Evolutionary conservation across 2,888 invertebrate species (phyloP).

Genomic region (Drosophila ezoana): DNA sequence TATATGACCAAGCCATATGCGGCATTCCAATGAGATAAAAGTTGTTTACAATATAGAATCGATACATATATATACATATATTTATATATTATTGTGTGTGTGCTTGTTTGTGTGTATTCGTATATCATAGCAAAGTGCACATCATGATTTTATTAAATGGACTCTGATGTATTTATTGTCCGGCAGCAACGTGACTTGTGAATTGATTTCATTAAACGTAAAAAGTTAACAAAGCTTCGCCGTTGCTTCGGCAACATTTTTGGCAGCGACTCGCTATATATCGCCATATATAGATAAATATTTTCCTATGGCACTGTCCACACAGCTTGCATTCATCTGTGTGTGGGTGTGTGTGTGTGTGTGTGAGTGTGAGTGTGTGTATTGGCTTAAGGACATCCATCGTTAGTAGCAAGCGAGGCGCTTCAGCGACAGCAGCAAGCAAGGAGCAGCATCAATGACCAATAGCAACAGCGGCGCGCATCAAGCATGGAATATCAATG

Average conservation of each 20-base stretch:
- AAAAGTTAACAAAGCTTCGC: slow-evolving; percentile 77
- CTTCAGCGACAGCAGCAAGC: slow-evolving; percentile 14
- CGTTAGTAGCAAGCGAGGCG: slow-evolving; percentile 61
- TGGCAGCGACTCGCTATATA: slow-evolving; percentile 58
- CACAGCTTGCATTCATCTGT: slow-evolving; percentile 11
- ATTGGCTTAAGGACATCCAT: slow-evolving; percentile 76
- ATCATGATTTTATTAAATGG: slow-evolving; percentile 84
- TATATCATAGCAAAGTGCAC: slow-evolving; percentile 79
- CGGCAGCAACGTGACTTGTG: slow-evolving; percentile 84
- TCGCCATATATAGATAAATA: slow-evolving; percentile 69
- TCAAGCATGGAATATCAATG: slow-evolving; percentile 77
- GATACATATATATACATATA: slow-evolving; percentile 48
- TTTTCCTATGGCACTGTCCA: slow-evolving; percentile 58
- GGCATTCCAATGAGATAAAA: slow-evolving; percentile 79
- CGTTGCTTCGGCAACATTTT: slow-evolving; percentile 61
- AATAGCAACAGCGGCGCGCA: slow-evolving; percentile 71
- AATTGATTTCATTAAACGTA: slow-evolving; percentile 84
- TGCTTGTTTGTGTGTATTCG: slow-evolving; percentile 18
- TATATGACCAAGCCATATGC: slow-evolving; percentile 50
- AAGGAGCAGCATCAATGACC: slow-evolving; percentile 68
- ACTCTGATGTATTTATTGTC: slow-evolving; percentile 84
- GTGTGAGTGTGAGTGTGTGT: slow-evolving; percentile 35
- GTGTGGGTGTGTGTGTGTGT: slow-evolving; percentile 9
- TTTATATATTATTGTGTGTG: slow-evolving; percentile 21
- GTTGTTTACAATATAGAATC: slow-evolving; percentile 72